Percentiles rank a stretch among this genome's conserved stretches.
Conservation (phyloP, 2,888 invertebrate genomes). For the Perizoma affinitatum region DNA sequence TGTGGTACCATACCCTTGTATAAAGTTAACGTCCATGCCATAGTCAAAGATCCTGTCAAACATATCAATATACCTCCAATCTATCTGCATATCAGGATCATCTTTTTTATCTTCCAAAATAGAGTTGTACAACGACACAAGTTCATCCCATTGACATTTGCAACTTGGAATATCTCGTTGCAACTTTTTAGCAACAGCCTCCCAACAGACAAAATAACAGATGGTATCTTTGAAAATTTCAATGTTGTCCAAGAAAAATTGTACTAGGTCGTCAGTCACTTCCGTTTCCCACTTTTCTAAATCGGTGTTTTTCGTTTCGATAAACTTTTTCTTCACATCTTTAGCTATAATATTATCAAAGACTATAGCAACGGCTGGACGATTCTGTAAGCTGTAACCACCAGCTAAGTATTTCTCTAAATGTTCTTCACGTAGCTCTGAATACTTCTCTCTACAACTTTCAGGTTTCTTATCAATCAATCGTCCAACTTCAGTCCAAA, state of each 20-base stretch:
- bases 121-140: constrained; percentile 59
- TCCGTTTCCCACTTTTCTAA: constrained; percentile 51
- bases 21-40: constrained; percentile 67
- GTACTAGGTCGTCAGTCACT: constrained; percentile 61
- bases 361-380: constrained; percentile 64
- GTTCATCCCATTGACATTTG: constrained; percentile 63
- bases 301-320: constrained; percentile 33
- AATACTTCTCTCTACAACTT: constrained; percentile 58
- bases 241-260: constrained; percentile 66
- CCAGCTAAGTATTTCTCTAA: constrained; percentile 56
- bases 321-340: constrained; percentile 55
- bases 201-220: constrained; percentile 72
- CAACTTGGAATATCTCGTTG: constrained; percentile 50
- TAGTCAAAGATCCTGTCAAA: constrained; percentile 78
- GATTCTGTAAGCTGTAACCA: constrained; percentile 52
- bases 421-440: constrained; percentile 57
- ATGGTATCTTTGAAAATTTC: constrained; percentile 68
- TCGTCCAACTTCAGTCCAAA: constrained; percentile 75
- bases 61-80: constrained; percentile 75
- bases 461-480: constrained; percentile 65
- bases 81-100: constrained; percentile 70
- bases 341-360: constrained; percentile 69
- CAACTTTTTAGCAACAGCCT: constrained; percentile 55
- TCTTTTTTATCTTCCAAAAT: constrained; percentile 72
- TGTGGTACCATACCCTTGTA: constrained; percentile 57